A percentile compares a stretch with the other conserved stretches of the same genome.
Conservation (phyloP, 2,888 invertebrate species). For the Pristionchus maxplancki region DNA sequence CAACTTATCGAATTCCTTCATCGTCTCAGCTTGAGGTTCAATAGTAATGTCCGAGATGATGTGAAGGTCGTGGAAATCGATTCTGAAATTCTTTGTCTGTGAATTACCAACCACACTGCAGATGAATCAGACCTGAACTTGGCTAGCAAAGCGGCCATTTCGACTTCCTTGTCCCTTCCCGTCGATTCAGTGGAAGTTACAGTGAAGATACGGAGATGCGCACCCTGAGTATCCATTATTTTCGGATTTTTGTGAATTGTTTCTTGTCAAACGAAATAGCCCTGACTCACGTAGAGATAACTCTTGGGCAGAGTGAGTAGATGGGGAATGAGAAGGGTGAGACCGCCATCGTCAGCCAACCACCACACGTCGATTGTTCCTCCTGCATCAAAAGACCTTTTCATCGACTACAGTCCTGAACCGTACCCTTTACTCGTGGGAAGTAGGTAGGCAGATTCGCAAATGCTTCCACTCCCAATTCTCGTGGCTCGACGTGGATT, state of each 20-base stretch:
- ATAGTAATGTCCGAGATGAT: conserved; percentile 92
- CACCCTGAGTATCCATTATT: conserved; percentile 39
- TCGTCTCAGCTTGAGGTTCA: conserved; percentile 82
- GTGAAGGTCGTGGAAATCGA: conserved; percentile 93
- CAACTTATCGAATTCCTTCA: conserved; percentile 55
- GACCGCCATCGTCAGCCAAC: conserved; percentile 89
- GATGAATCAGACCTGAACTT: conserved; percentile 83
- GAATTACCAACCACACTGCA: not conserved
- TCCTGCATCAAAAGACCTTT: not conserved
- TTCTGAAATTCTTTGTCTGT: conserved; percentile 82
- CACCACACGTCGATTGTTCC: conserved; percentile 91
- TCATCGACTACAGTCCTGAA: too few relatives aligned
- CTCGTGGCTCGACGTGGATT: conserved; percentile 21
- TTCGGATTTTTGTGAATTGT: not conserved
- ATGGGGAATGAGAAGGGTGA: conserved; percentile 57
- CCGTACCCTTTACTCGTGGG: conserved; percentile 5
- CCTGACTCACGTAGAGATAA: conserved; percentile 52
- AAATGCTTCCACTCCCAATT: conserved; percentile 23
- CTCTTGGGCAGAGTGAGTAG: conserved; percentile 53
- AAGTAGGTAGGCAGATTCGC: conserved; percentile 7
- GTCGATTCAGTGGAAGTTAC: conserved; percentile 40
- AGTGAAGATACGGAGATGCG: conserved; percentile 57
- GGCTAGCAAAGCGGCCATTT: conserved; percentile 91
- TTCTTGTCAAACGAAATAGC: not conserved
- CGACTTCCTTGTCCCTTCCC: conserved; percentile 53